Base-by-base conservation (phyloP, 2,888 invertebrate species). In the Limnephilus auricula region DNA sequence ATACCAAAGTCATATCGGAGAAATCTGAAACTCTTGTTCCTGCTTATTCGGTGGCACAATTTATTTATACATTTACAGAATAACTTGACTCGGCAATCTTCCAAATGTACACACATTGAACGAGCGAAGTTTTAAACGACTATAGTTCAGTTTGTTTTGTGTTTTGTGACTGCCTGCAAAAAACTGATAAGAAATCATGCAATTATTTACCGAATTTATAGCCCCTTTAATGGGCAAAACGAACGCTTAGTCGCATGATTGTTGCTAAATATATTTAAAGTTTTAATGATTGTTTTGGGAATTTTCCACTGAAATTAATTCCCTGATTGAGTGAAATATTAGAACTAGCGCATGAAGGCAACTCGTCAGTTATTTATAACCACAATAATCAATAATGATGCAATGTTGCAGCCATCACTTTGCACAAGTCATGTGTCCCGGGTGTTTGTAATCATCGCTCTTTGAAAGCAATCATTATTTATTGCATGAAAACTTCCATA, bases 161-260 rank as follows among this genome's bases (percentile, higher is more conserved):
- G 84, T 83, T 83, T 89, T 45, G 90, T 84, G n/a, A n/a, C 40
- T 78, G 92, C 90, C 92, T 90, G 92, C 87, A 90, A 90, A 92
- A 80, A 80, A 40, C 92, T 90, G 92, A 92, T 92, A 92, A 92
- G 92, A 79, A 92, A 92, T 85, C 86, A 32, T 79, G 65, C 50
- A 87, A 79, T 90, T 90, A 90, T 90, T 85, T 40, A 79, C 79
- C 30, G 85, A 90, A 86, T 85, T 90, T 79, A 90, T 40, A 79
- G 79, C 78, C 37, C 37, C 32, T 37, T 79, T 40, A 90, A 85
- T 40, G 79, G 79, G 79, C 40, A 79, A 85, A 79, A 86, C 90
- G 65, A 87, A 34, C 87, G 87, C 34, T 85, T 45, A 87, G 85
- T 85, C 30, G 85, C n/a, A 15, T 10, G 32, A 32, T 65, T 65